Conservation (phyloP, 2,113 vertebrate species). For the Syngnathus scovelli region DNA sequence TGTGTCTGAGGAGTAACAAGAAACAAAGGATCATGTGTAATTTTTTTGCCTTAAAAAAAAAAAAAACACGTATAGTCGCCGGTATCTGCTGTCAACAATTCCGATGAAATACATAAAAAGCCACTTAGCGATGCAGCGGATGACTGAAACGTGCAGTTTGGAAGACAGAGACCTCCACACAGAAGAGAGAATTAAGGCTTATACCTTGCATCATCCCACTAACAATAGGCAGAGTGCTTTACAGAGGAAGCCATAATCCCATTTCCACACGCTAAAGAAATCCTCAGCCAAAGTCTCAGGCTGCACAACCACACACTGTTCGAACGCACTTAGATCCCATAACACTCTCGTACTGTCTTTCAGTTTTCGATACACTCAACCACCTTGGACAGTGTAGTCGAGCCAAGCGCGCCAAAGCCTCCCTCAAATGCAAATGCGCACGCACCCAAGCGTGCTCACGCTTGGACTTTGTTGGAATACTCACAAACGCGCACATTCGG, state of each 20-base stretch:
- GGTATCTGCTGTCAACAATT: constrained; percentile 15
- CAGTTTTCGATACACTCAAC: constrained; percentile 21
- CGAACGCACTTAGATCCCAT: constrained; percentile 59
- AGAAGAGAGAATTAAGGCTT: constrained; percentile 60
- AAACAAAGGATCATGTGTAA: background rate
- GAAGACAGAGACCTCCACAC: constrained; percentile 50
- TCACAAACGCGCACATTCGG: constrained; percentile 32
- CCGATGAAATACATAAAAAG: constrained; percentile 16
- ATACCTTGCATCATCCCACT: constrained; percentile 68
- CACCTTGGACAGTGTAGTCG: constrained; percentile 24
- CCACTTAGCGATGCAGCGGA: constrained; percentile 17
- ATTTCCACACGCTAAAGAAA: constrained; percentile 69
- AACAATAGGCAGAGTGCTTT: constrained; percentile 68
- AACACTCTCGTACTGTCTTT: constrained; percentile 47
- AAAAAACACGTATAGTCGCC: background rate
- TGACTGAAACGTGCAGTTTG: constrained; percentile 39
- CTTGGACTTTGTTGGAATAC: constrained; percentile 37
- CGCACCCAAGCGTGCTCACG: constrained; percentile 11
- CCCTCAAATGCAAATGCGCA: constrained; percentile 49
- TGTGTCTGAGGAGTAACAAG: constrained; percentile 8
- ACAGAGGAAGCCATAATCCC: constrained; percentile 69
- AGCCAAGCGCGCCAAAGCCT: constrained; percentile 52
- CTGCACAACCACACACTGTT: constrained; percentile 63
- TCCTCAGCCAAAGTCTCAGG: constrained; percentile 64
- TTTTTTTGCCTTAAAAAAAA: background rate